phyloP scores from a whole-genome alignment of 2,113 vertebrate genomes.

The Triplophysa rosa region DNA sequence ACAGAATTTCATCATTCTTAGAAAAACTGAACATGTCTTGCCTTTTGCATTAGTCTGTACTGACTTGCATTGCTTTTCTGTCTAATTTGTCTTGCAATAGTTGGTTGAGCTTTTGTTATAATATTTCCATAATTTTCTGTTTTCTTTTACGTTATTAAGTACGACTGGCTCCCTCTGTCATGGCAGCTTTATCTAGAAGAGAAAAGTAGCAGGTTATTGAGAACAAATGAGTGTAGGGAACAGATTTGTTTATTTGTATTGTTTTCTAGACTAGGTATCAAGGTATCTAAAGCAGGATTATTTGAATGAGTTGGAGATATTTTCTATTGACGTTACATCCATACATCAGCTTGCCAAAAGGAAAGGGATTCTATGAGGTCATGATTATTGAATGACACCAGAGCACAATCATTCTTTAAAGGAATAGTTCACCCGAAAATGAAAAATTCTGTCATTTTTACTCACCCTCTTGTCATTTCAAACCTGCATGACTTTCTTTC shows the following conservation, averaged over 20 bases:
- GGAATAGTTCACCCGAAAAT: too few species aligned
- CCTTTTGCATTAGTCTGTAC: not conserved
- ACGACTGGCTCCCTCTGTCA: not conserved
- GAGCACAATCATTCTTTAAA: not conserved
- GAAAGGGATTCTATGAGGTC: not conserved
- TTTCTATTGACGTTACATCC: constrained; percentile 11
- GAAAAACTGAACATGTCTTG: too few species aligned
- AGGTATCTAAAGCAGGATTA: constrained; percentile 30
- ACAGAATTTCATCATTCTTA: not conserved
- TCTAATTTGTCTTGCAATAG: not conserved
- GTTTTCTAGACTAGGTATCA: not conserved
- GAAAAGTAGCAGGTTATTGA: not conserved
- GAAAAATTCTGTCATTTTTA: too few species aligned
- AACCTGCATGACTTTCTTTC: too few species aligned
- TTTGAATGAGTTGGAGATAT: not conserved
- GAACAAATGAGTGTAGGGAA: not conserved
- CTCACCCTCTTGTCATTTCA: too few species aligned
- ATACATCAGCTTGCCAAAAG: constrained; percentile 1
- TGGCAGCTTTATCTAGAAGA: constrained; percentile 14
- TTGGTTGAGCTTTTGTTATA: too few species aligned
- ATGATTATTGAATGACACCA: not conserved
- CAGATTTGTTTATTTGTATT: constrained; percentile 11
- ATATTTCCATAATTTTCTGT: not conserved
- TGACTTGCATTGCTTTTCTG: not conserved
- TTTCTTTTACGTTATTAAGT: not conserved